A percentile compares a stretch with the other conserved stretches of the same genome.
Evolutionary conservation across 2,888 invertebrate genomes (phyloP).

Genomic region (Pseudococcus jackbeardsleyi): DNA sequence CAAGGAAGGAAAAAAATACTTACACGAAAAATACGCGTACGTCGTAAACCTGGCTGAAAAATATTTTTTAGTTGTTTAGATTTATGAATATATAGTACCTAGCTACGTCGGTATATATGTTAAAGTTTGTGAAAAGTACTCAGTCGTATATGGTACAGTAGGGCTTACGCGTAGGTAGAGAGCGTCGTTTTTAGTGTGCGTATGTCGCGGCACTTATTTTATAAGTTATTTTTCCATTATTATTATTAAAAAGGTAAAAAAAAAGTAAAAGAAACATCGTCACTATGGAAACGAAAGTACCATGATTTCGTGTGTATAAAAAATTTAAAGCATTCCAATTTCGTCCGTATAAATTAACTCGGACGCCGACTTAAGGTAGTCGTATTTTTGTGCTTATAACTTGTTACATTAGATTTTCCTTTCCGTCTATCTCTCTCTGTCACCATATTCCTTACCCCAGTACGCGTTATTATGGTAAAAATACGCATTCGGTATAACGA

Average conservation of each 20-base stretch:
- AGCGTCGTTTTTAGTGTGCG: neutral
- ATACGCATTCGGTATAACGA: neutral
- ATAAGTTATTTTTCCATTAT: constrained; percentile 57
- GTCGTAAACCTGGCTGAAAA: constrained; percentile 29
- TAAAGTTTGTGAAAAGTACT: constrained; percentile 17
- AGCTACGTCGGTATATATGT: neutral
- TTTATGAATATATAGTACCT: constrained; percentile 22
- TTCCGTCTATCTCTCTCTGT: neutral
- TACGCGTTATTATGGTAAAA: neutral
- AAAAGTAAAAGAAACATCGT: constrained; percentile 41
- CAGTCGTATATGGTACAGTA: neutral
- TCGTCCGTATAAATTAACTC: constrained; percentile 56
- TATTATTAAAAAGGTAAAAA: constrained; percentile 39
- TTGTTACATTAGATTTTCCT: constrained; percentile 39
- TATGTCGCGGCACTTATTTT: constrained; percentile 41
- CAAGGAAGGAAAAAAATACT: neutral
- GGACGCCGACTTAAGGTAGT: constrained; percentile 23
- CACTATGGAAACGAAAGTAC: constrained; percentile 51
- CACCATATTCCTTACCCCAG: neutral
- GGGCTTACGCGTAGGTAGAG: constrained; percentile 18
- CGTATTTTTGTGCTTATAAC: constrained; percentile 48
- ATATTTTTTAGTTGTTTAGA: constrained; percentile 8
- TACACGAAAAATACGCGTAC: constrained; percentile 19
- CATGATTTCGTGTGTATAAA: constrained; percentile 48
- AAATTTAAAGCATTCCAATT: constrained; percentile 55